Evolutionary conservation across 1,140 invertebrate species (phyloP), one percentile per base, ranked within the genome.

Genomic region (Babylonia areolata): DNA sequence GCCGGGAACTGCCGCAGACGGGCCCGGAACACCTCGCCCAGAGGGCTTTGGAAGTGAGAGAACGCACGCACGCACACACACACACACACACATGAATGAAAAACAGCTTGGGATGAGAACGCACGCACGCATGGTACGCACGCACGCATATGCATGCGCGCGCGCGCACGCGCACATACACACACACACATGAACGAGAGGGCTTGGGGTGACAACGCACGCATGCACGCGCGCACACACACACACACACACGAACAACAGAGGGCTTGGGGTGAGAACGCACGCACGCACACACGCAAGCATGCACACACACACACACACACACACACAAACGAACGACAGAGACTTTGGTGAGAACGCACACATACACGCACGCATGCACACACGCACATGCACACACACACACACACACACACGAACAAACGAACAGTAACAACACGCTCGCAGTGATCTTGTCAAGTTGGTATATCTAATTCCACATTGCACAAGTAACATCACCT

Each of bases 1-100:
- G 94, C 94, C 9, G 94, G 94, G 89, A 95, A 95, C 91, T 94
- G 94, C 81, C 94, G 91, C 40, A 95, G 88, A 28, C 94, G 88
- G 11, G 94, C 92, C 58, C 94, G 90, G 91, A 95, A 95, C 12
- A 94, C 89, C 87, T 94, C 94, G 80, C 94, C 94, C 51, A 94
- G 91, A 42, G 94, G 93, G 87, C 92, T 93, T 46, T 6, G 42
- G 15, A 6, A 46, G 42, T 5, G 42, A 46, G 42, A 46, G 5
- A 46, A 31, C 91, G 86, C 58, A 58, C 83, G 73, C 80, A 33
- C 80, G 84, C 33, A 86, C 69, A 78, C 80, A 91, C 91, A 11
- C 86, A 84, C 78, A 91, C 91, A 73, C 90, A 64, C 23, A 64
- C 58, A 64, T 31, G 9, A n/a, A n/a, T n/a, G n/a, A n/a, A n/a